A percentile compares a stretch with the other conserved stretches of the same genome.
phyloP scores from a whole-genome alignment of 2,113 vertebrate genomes.

The Neodon shergylaensis region DNA sequence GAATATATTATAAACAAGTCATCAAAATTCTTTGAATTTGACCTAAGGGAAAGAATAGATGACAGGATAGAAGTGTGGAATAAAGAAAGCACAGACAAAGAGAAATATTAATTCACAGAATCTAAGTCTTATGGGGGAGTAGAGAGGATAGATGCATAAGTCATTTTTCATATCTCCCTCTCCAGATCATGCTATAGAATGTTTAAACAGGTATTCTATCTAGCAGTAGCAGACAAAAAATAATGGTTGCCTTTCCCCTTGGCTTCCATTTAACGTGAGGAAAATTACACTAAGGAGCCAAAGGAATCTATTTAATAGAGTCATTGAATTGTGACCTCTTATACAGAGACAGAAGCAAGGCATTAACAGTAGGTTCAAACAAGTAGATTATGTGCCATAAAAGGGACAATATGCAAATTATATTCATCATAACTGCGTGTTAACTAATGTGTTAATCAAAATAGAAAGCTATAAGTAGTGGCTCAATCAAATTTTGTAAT shows the following conservation, averaged over 20 bases:
- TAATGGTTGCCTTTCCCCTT: not conserved
- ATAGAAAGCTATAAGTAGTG: not conserved
- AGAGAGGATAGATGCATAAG: not conserved
- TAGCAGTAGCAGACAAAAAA: not conserved
- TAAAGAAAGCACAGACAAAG: not conserved
- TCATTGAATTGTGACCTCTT: not conserved
- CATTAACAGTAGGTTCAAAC: not conserved
- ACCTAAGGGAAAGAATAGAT: not conserved
- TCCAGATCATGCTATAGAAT: not conserved
- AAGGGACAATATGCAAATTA: not conserved
- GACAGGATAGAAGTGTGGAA: not conserved
- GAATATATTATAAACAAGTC: not conserved
- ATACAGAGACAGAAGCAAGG: not conserved
- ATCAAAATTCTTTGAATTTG: not conserved
- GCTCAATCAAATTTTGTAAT: not conserved
- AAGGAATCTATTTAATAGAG: not conserved
- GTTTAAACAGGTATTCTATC: not conserved
- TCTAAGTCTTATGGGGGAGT: not conserved
- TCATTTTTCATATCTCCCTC: not conserved
- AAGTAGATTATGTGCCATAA: not conserved
- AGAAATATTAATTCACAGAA: constrained; percentile 14
- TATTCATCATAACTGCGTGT: not conserved
- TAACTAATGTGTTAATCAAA: not conserved
- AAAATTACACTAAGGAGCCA: not conserved
- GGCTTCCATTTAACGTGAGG: not conserved